These are phyloP conservation scores for Pseudochromis fuscus DNA, from an alignment of 2,797 vertebrate species.

Conservation along the genomic window DNA sequence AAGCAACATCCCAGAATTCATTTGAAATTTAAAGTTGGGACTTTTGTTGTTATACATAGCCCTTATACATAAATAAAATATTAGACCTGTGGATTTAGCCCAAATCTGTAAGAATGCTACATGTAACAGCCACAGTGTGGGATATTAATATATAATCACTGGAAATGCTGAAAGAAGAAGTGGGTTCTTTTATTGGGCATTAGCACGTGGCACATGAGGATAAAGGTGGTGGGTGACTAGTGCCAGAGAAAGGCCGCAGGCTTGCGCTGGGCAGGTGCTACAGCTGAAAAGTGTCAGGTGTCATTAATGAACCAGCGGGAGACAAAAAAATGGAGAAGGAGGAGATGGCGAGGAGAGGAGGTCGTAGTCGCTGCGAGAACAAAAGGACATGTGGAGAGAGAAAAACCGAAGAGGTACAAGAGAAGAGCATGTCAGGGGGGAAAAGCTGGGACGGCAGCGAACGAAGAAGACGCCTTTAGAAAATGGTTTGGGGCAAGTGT, in stretches of 20 bases:
- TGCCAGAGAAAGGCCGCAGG: constrained; percentile 18
- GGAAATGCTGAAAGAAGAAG: background rate
- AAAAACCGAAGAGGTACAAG: constrained; percentile 16
- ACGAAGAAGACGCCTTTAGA: constrained; percentile 67
- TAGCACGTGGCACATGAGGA: constrained; percentile 8
- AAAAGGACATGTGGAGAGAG: constrained; percentile 32
- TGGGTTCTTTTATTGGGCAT: background rate
- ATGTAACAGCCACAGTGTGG: background rate
- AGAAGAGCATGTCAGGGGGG: constrained; percentile 21
- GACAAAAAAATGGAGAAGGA: background rate
- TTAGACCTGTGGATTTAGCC: background rate
- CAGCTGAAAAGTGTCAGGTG: constrained; percentile 55
- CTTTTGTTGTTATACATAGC: constrained; percentile 9
- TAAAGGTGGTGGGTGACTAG: constrained; percentile 10
- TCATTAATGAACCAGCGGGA: constrained; percentile 18
- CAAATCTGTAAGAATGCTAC: background rate
- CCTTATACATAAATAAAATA: constrained; percentile 4
- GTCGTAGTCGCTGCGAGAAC: constrained; percentile 34
- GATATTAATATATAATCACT: background rate
- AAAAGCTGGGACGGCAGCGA: constrained; percentile 52
- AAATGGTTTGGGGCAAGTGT: constrained; percentile 79
- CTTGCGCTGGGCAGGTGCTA: constrained; percentile 44
- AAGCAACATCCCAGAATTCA: constrained; percentile 4
- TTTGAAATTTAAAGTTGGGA: constrained; percentile 8
- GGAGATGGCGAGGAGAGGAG: constrained; percentile 27